These are phyloP conservation scores for Apogon hyalosoma DNA, from an alignment of 2,797 vertebrate genomes.

Conservation along the genomic window DNA sequence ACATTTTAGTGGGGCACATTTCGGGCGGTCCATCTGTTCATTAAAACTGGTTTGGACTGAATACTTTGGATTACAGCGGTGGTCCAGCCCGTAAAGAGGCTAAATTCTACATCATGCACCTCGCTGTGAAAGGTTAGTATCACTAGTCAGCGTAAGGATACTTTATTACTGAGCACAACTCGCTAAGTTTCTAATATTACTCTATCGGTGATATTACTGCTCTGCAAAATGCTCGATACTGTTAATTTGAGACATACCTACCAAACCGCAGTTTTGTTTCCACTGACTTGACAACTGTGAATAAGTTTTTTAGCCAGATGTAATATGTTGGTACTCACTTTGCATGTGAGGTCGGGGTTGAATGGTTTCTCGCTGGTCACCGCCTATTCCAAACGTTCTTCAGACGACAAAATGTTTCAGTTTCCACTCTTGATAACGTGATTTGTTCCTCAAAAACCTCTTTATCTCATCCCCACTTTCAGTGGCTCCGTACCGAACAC, in stretches of 20 bases:
- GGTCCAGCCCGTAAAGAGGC: too few species aligned
- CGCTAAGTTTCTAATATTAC: not conserved
- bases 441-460: conserved; percentile 7
- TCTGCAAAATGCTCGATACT: not conserved
- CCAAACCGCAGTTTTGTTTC: not conserved
- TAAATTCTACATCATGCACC: not conserved
- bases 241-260: not conserved
- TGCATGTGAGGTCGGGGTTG: conserved; percentile 47
- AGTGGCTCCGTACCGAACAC: conserved; percentile 6
- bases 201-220: not conserved
- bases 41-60: not conserved
- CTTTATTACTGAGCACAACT: not conserved
- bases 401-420: conserved; percentile 12
- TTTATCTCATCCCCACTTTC: conserved; percentile 38
- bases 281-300: not conserved
- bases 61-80: not conserved
- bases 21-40: not conserved
- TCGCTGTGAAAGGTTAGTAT: not conserved
- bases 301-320: conserved; percentile 7
- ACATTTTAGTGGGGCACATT: too few species aligned
- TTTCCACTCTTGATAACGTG: conserved; percentile 2
- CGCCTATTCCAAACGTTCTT: conserved; percentile 29
- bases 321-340: conserved; percentile 66
- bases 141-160: not conserved
- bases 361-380: conserved; percentile 27